Percentiles rank a stretch among this genome's conserved stretches.
These are phyloP conservation scores for Caenorhabditis elegans DNA, from an alignment of 1,140 invertebrate species.

Conservation along the genomic window WBcel235 BX284605.5:7100001-7100500, in stretches of 20 bases:
- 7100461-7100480: background rate
- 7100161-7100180: background rate
- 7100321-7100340: background rate
- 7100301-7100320: background rate
- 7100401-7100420: slow-evolving; percentile 28
- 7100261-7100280: background rate
- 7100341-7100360: slow-evolving; percentile 32
- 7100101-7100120: background rate
- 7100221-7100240: background rate
- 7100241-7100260: background rate
- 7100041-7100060: slow-evolving; percentile 17
- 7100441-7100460: background rate
- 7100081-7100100: slow-evolving; percentile 30
- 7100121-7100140: background rate
- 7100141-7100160: background rate
- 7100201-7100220: background rate
- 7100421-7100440: background rate
- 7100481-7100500: background rate
- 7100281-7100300: background rate
- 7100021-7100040: background rate
- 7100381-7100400: slow-evolving; percentile 34
- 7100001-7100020: background rate
- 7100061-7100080: background rate
- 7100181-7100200: slow-evolving; percentile 20
- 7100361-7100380: slow-evolving; percentile 15